Percentiles rank a stretch among this genome's conserved stretches.
Conservation (phyloP, 2,888 invertebrate species). For the Corbicula japonica region DNA sequence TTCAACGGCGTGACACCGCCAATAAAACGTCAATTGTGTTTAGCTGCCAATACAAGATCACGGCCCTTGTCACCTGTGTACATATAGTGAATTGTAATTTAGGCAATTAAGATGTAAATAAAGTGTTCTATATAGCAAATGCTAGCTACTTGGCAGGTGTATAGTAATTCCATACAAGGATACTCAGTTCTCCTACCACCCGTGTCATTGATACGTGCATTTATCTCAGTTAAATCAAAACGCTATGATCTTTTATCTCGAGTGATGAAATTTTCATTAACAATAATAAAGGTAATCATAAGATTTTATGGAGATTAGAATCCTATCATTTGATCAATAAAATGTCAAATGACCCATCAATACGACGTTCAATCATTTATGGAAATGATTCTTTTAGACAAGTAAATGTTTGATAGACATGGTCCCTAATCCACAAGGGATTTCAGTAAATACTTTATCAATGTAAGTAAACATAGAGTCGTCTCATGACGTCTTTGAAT, state of each 20-base stretch:
- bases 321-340: constrained; percentile 17
- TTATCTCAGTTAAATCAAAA: constrained; percentile 4
- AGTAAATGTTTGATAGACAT: constrained; percentile 30
- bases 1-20: too few species aligned
- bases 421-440: constrained; percentile 8
- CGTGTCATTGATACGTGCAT: constrained; percentile 1
- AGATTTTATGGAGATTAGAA: not conserved
- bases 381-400: constrained; percentile 12
- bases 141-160: constrained; percentile 17
- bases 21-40: not conserved
- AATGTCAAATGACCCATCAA: constrained; percentile 16
- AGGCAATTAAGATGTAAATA: constrained; percentile 16
- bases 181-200: not conserved
- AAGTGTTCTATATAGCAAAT: constrained; percentile 2
- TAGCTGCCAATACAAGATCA: not conserved
- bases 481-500: not conserved
- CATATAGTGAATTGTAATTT: constrained; percentile 15
- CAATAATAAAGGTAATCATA: not conserved
- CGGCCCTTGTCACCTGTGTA: not conserved
- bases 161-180: constrained; percentile 8
- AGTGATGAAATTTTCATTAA: constrained; percentile 25
- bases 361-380: not conserved
- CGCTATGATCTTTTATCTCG: constrained; percentile 16
- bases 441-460: not conserved
- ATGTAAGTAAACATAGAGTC: constrained; percentile 8